Base-by-base conservation (phyloP, 2,113 vertebrate species). In the Xenopus laevis region DNA sequence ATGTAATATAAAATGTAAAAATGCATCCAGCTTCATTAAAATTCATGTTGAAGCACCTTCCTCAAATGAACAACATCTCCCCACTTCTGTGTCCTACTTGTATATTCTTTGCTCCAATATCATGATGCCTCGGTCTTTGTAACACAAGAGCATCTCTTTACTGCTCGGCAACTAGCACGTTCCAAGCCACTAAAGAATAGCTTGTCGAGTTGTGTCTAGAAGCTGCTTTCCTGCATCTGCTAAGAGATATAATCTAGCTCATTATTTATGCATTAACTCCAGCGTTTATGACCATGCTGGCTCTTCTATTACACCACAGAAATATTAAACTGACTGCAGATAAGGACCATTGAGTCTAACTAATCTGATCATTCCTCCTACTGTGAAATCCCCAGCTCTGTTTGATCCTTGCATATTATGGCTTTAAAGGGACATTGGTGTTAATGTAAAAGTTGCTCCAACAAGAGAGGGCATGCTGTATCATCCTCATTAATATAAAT, bases 241-340 rank as follows among this genome's bases (percentile, higher is more conserved):
- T 55, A 55, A 55, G 17, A 60, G 18, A 60, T 60, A 16, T 23
- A 60, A 60, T 60, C 58, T 60, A 60, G 58, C 58, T 60, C 58
- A 23, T 27, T 60, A 60, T 27, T 27, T 60, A 60, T 60, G 58
- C 21, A 60, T 60, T 27, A 60, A 60, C 58, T 23, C 10, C 21
- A 13, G 58, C 58, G 10, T 60, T 60, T 60, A 23, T 60, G 18
- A 60, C 10, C 21, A 60, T 60, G 21, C 21, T 23, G 18, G 58
- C 21, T 27, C 58, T 60, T 60, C 13, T 27, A 60, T 60, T 60
- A 23, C 18, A 21, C 58, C 58, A 60, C 18, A 23, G 58, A 60
- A 23, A 60, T 60, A 60, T 60, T 60, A 23, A 60, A 60, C 21
- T 60, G 58, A 60, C 58, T 23, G 18, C 58, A 21, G 58, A 60